Evolutionary conservation across 2,888 invertebrate species (phyloP).

Genomic region (Ormyrus labotus): DNA sequence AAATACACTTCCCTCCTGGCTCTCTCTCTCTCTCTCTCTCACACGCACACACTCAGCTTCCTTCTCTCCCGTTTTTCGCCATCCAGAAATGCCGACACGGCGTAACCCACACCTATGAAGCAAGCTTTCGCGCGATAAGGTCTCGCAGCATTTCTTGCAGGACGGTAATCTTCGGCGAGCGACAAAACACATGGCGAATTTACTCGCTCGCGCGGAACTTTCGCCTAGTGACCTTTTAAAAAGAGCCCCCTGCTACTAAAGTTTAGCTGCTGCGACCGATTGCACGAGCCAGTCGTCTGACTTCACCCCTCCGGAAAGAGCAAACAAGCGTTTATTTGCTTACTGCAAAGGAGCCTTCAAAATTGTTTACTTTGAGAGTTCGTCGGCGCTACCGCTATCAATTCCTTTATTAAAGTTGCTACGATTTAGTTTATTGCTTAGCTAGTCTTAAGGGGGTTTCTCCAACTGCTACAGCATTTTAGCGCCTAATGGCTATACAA

Average conservation of each 20-base stretch:
- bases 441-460: background rate
- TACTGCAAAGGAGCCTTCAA: slow-evolving; percentile 12
- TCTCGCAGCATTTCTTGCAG: slow-evolving; percentile 64
- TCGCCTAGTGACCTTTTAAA: slow-evolving; percentile 21
- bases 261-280: background rate
- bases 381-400: background rate
- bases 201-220: slow-evolving; percentile 5
- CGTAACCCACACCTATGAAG: background rate
- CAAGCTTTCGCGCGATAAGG: slow-evolving; percentile 12
- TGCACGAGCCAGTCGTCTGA: too few species aligned
- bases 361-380: slow-evolving; percentile 24
- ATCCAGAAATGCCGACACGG: slow-evolving; percentile 6
- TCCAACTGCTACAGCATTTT: background rate
- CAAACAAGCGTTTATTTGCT: slow-evolving; percentile 22
- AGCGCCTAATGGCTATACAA: background rate
- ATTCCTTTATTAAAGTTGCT: slow-evolving; percentile 17
- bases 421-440: background rate
- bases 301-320: background rate
- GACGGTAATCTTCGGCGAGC: slow-evolving; percentile 68
- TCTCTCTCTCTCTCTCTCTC: background rate
- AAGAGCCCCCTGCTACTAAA: slow-evolving; percentile 10
- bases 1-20: slow-evolving; percentile 38
- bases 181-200: slow-evolving; percentile 66
- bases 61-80: background rate
- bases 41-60: background rate